Evolutionary conservation across 2,888 invertebrate species (phyloP).

Genomic region (Trypoxylon attenuatum): DNA sequence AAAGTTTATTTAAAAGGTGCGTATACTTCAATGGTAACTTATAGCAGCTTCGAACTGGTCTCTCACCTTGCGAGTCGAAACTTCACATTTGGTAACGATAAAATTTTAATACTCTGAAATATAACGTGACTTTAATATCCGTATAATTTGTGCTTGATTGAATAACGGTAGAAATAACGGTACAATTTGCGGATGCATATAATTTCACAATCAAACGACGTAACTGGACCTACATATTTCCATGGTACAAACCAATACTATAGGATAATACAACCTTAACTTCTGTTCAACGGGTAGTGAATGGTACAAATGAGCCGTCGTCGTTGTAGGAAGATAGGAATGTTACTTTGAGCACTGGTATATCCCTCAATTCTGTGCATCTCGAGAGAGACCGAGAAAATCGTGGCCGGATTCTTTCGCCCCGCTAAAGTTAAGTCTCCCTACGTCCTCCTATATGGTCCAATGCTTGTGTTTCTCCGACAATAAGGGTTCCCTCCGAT

Average conservation of each 20-base stretch:
- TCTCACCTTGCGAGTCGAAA: neutral
- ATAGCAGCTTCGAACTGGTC: neutral
- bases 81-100: no score
- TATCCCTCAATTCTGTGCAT: no score
- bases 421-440: neutral
- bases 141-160: neutral
- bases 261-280: neutral
- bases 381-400: neutral
- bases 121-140: neutral
- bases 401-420: neutral
- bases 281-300: neutral
- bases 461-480: neutral
- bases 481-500: neutral
- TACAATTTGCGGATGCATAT: neutral
- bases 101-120: neutral
- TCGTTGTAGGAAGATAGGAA: constrained; percentile 1
- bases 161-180: neutral
- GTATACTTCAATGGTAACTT: constrained; percentile 26
- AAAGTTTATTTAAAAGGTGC: constrained; percentile 34
- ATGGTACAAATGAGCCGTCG: neutral
- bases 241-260: neutral
- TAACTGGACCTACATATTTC: neutral
- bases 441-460: neutral
- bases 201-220: neutral
- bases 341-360: neutral